phyloP scores from a whole-genome alignment of 2,888 invertebrate species.

The Exephanes ischioxanthus region DNA sequence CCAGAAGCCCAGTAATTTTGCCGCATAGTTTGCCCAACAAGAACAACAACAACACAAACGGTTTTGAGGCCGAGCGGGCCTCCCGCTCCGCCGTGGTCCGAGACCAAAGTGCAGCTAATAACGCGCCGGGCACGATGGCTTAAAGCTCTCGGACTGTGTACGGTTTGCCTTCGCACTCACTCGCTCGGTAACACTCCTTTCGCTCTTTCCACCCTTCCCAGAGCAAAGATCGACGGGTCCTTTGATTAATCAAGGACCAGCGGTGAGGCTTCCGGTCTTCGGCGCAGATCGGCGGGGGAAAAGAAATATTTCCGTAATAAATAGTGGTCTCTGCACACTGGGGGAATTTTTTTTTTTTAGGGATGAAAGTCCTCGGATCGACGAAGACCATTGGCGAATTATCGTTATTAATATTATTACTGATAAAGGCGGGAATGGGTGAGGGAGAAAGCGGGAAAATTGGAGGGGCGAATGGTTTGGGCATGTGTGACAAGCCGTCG shows the following conservation, averaged over 20 bases:
- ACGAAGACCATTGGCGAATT: slow-evolving; percentile 46
- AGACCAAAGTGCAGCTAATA: slow-evolving; percentile 75
- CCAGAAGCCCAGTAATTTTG: slow-evolving; percentile 79
- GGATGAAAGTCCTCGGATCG: slow-evolving; percentile 46
- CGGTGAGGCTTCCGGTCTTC: neutral
- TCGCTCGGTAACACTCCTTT: neutral
- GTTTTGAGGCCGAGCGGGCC: slow-evolving; percentile 61
- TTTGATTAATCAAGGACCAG: slow-evolving; percentile 60
- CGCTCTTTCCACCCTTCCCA: slow-evolving; percentile 28
- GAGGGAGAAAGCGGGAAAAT: slow-evolving; percentile 68
- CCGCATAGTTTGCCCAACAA: slow-evolving; percentile 80
- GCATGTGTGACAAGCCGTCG: slow-evolving; percentile 73
- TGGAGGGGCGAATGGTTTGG: slow-evolving; percentile 65
- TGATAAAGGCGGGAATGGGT: slow-evolving; percentile 16
- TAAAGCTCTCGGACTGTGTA: slow-evolving; percentile 55
- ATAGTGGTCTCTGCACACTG: slow-evolving; percentile 11
- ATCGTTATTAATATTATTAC: slow-evolving; percentile 64
- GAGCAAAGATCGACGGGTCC: slow-evolving; percentile 58
- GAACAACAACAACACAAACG: slow-evolving; percentile 79
- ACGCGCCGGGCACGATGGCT: slow-evolving; percentile 64
- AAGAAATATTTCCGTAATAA: slow-evolving; percentile 42
- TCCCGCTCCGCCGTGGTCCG: slow-evolving; percentile 57
- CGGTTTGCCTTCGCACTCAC: slow-evolving; percentile 15
- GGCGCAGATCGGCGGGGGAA: neutral
- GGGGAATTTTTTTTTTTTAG: slow-evolving; percentile 10